Evolutionary conservation across 2,797 vertebrate genomes (phyloP), one percentile per base, ranked within the genome.

Genomic region (Danio jaintianensis): DNA sequence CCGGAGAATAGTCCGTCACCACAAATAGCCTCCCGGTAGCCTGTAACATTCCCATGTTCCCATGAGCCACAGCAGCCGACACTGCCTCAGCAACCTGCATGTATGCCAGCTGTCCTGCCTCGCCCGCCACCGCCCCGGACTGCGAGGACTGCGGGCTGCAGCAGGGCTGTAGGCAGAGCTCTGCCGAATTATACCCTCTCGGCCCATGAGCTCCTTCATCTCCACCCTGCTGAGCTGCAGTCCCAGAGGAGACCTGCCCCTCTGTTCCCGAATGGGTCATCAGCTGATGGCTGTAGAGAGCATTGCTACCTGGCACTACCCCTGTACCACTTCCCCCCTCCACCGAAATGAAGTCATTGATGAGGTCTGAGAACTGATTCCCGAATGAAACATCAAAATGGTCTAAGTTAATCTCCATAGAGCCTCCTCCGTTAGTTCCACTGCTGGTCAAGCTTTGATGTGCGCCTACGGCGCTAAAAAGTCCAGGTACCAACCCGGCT

Each of bases 351-450:
- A 99, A 99, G 90, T 99, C 98, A 0, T 98, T 98, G 89, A 99
- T 99, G 89, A 99, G 96, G 93, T 99, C 98, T 4, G 98, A 98
- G 91, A 99, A 99, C 91, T 99, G 98, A 93, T 97, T 99, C 84
- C 97, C 96, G 82, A 99, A 99, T 81, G 98, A 99, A 87, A 98
- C 97, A 80, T 99, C 98, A 11, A 99, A 99, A 85, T 98, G 97
- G 86, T 99, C 98, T 90, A 99, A 93, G 86, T 96, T 98, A 89
- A 98, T 97, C 90, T 96, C 96, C 94, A 96, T 95, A 88, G 94
- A 79, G 82, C 92, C 29, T 82, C 87, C 58, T 95, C 92, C 42
- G 85, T 80, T 75, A 91, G 83, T 66, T 86, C 90, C 6, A 80
- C 70, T 64, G 0, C 76, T 56, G 82, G 85, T 87, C 0, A 87